Conservation (phyloP, 2,888 invertebrate genomes). For the Xestia ashworthii region DNA sequence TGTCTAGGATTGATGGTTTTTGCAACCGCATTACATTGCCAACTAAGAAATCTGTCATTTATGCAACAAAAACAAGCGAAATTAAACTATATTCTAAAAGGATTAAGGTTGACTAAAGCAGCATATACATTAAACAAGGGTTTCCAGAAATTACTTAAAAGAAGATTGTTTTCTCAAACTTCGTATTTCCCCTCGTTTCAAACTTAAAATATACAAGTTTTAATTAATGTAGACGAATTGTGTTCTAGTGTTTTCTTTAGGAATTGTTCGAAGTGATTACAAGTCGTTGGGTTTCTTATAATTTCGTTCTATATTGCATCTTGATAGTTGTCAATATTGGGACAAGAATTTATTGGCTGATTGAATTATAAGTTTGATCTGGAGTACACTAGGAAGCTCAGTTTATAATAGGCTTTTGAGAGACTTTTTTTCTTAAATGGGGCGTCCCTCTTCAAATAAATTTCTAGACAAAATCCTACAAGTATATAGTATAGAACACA, state of each 20-base stretch:
- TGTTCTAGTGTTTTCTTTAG: conserved; percentile 32
- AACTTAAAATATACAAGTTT: conserved; percentile 63
- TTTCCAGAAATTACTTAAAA: conserved; percentile 52
- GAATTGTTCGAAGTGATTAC: conserved; percentile 38
- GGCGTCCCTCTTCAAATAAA: no score
- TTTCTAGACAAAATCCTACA: no score
- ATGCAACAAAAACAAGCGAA: not conserved
- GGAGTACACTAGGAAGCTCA: not conserved
- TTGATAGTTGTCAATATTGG: not conserved
- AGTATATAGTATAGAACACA: no score
- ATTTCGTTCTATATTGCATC: not conserved
- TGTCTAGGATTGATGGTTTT: not conserved
- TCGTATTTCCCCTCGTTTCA: conserved; percentile 45
- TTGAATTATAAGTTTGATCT: conserved; percentile 10
- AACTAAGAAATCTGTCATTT: conserved; percentile 2
- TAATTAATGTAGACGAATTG: conserved; percentile 63
- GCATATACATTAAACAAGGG: conserved; percentile 1
- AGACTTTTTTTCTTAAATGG: not conserved
- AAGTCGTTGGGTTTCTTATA: conserved; percentile 23
- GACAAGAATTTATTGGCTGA: not conserved
- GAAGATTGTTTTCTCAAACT: conserved; percentile 52
- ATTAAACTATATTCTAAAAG: not conserved
- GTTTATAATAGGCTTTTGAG: not conserved
- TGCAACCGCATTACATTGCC: not conserved
- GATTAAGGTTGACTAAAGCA: not conserved